Percentiles rank a stretch among this genome's conserved stretches.
These are phyloP conservation scores for Stegana nigrithorax DNA, from an alignment of 2,888 invertebrate species.

Conservation along the genomic window DNA sequence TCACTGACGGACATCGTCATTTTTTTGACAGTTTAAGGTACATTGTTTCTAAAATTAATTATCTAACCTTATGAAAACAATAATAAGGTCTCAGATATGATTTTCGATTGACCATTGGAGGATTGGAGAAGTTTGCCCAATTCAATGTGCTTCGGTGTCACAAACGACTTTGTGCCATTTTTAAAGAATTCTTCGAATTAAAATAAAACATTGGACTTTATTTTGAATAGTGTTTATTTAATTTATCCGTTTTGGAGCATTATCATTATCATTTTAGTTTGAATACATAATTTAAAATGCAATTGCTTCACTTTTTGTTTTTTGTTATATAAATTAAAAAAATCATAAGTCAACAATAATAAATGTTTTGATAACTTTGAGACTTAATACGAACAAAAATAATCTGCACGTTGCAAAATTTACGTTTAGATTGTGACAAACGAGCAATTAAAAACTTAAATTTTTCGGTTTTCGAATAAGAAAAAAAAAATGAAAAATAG, in stretches of 20 bases:
- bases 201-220: conserved; percentile 41
- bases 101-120: too few relatives aligned
- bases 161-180: conserved; percentile 28
- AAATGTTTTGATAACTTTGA: conserved; percentile 37
- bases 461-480: neutral
- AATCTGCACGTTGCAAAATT: too few relatives aligned
- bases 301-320: conserved; percentile 58
- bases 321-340: conserved; percentile 54
- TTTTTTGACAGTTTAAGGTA: too few relatives aligned
- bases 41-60: too few relatives aligned
- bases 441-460: neutral
- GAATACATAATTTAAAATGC: conserved; percentile 60
- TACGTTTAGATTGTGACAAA: conserved; percentile 1
- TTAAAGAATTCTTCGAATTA: conserved; percentile 37
- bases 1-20: too few relatives aligned
- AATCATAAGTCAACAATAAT: conserved; percentile 60
- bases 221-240: neutral
- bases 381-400: conserved; percentile 45
- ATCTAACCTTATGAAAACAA: too few relatives aligned
- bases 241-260: conserved; percentile 41
- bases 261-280: conserved; percentile 32
- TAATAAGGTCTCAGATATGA: too few relatives aligned
- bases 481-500: conserved; percentile 2
- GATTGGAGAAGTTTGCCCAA: neutral
- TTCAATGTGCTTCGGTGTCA: neutral